Evolutionary conservation across 2,888 invertebrate species (phyloP).

Genomic region (Petrophora chlorosata): DNA sequence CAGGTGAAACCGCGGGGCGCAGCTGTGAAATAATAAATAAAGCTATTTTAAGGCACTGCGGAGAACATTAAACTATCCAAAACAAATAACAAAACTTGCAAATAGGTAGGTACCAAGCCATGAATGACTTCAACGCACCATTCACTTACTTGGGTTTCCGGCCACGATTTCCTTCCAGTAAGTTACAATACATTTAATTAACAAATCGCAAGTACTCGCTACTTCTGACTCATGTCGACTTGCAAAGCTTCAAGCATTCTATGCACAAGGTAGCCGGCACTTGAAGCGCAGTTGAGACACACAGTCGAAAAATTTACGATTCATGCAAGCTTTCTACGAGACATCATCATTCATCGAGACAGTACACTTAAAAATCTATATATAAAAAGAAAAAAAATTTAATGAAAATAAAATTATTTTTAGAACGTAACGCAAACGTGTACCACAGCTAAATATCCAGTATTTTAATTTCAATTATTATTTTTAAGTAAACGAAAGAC

Average conservation of each 20-base stretch:
- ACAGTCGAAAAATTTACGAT: constrained; percentile 17
- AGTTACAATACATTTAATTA: constrained; percentile 19
- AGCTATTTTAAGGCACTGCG: too few relatives aligned
- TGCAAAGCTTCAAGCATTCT: constrained; percentile 40
- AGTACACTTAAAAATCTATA: too few relatives aligned
- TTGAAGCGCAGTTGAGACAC: constrained; percentile 25
- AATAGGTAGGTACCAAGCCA: constrained; percentile 20
- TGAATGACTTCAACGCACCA: constrained; percentile 28
- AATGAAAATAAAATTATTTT: too few relatives aligned
- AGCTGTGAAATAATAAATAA: too few relatives aligned
- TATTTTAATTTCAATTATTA: too few relatives aligned
- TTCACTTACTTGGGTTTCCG: constrained; percentile 38
- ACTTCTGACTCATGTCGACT: constrained; percentile 44
- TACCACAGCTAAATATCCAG: too few relatives aligned
- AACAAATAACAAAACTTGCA: constrained; percentile 11
- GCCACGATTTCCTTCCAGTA: constrained; percentile 30
- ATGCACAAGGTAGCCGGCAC: constrained; percentile 27
- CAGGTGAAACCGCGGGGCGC: too few relatives aligned
- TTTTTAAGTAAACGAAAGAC: too few relatives aligned
- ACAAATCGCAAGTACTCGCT: constrained; percentile 34
- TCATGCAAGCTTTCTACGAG: not conserved
- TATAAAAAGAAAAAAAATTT: too few relatives aligned
- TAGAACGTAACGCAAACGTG: too few relatives aligned
- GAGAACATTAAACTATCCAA: too few relatives aligned
- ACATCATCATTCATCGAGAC: not conserved